These are phyloP conservation scores for Zeus faber DNA, from an alignment of 2,113 vertebrate genomes.

Conservation along the genomic window DNA sequence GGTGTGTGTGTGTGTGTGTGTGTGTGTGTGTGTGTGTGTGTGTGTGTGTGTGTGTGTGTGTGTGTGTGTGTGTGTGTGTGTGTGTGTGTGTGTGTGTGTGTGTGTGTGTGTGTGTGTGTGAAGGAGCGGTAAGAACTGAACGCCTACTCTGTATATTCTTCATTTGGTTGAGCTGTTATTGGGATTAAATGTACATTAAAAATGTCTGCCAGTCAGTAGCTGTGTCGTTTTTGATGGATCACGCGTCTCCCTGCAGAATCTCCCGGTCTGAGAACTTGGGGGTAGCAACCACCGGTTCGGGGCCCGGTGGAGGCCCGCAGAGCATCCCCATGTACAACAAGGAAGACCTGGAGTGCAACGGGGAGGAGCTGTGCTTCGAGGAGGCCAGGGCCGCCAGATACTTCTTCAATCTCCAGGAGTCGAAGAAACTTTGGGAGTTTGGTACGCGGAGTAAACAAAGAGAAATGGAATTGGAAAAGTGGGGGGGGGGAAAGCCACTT, in stretches of 20 bases:
- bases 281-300: neutral
- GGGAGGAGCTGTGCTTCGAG: constrained; percentile 82
- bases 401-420: constrained; percentile 57
- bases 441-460: constrained; percentile 22
- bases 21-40: too few relatives aligned
- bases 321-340: constrained; percentile 73
- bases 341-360: constrained; percentile 70
- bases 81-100: too few relatives aligned
- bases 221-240: neutral
- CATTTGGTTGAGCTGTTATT: too few relatives aligned
- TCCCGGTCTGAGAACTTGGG: constrained; percentile 64
- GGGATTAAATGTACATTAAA: too few relatives aligned
- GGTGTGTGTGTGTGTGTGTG: too few relatives aligned
- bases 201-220: neutral
- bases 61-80: too few relatives aligned
- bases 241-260: constrained; percentile 45
- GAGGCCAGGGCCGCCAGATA: constrained; percentile 77
- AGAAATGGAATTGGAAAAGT: too few relatives aligned
- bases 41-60: too few relatives aligned
- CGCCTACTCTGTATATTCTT: too few relatives aligned
- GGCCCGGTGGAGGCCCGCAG: neutral
- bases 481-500: too few relatives aligned
- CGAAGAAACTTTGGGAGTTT: constrained; percentile 37
- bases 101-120: too few relatives aligned
- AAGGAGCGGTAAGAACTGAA: too few relatives aligned